A percentile compares a stretch with the other conserved stretches of the same genome.
Conservation (phyloP, 2,888 invertebrate species). For the Amblyjoppa proteus region DNA sequence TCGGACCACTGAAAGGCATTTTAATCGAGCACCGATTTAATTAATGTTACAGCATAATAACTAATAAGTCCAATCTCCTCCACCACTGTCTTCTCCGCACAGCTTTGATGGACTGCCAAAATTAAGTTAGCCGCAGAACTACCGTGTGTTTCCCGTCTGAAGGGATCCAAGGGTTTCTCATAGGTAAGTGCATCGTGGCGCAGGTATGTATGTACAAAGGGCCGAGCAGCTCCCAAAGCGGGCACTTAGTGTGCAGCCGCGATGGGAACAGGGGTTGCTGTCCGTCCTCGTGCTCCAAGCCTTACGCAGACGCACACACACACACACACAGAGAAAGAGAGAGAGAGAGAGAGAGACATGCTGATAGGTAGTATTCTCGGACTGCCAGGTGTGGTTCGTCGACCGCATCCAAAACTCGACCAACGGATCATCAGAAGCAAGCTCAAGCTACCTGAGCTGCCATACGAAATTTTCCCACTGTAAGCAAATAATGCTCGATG, state of each 20-base stretch:
- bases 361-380: neutral
- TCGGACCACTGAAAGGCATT: too few species aligned
- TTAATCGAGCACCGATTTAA: neutral
- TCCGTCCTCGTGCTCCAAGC: conserved; percentile 45
- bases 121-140: conserved; percentile 16
- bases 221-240: conserved; percentile 35
- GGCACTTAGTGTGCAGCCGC: conserved; percentile 41
- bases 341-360: conserved; percentile 13
- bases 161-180: neutral
- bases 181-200: conserved; percentile 11
- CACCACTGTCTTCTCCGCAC: neutral
- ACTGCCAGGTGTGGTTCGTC: conserved; percentile 74
- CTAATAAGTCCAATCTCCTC: neutral
- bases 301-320: conserved; percentile 5
- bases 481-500: neutral
- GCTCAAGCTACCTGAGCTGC: neutral
- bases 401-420: conserved; percentile 71
- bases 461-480: neutral
- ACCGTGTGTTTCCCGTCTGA: neutral
- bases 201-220: conserved; percentile 49
- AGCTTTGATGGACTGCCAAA: neutral
- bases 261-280: conserved; percentile 30
- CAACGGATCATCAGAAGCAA: conserved; percentile 20
- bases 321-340: conserved; percentile 42
- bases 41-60: neutral